Base-by-base conservation (phyloP, 2,797 vertebrate genomes). In the Decapterus maruadsi region DNA sequence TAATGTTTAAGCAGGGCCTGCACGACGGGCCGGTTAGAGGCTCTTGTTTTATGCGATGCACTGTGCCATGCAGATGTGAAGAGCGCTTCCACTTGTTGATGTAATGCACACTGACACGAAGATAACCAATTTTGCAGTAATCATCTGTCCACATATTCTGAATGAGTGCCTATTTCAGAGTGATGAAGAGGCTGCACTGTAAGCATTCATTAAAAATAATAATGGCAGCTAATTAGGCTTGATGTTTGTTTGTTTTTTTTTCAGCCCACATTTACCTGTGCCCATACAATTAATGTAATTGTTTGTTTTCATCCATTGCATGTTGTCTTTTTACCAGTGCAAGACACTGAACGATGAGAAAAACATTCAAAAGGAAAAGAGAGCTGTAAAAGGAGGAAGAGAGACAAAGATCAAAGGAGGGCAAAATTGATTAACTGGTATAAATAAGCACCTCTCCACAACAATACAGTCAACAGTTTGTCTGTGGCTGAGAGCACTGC, bases 371-470 rank as follows among this genome's bases (percentile, higher is more conserved):
- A 59, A 51, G 68, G 43, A 72, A 62, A 54, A 38, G 68, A 77
- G 67, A 66, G 68, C 64, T 29, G 34, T 45, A 69, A 10, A 45
- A 2, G 16, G 55, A 17, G 55, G 61, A 62, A 60, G 46, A 58
- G 66, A 74, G 57, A 63, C 19, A 68, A 12, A 51, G 60, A 79
- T 48, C 46, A 45, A 55, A 26, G 43, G 66, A 77, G 48, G 59
- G 65, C 29, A 70, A 79, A 86, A 87, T 81, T 83, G 82, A 91
- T 82, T 84, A 87, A 85, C 75, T 78, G 66, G 81, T 82, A 77
- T 78, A 80, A 91, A 86, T 75, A 76, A 89, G 78, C 38, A 58
- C 66, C 81, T 71, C 75, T 78, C 69, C 22, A 72, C 80, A 90
- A 81, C 69, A 84, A 84, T 74, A 48, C 45, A 70, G 84, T 80